Percentiles rank a stretch among this genome's conserved stretches.
Evolutionary conservation across 1,140 invertebrate genomes (phyloP).

Genomic region (Pseudachorutes palmiensis): DNA sequence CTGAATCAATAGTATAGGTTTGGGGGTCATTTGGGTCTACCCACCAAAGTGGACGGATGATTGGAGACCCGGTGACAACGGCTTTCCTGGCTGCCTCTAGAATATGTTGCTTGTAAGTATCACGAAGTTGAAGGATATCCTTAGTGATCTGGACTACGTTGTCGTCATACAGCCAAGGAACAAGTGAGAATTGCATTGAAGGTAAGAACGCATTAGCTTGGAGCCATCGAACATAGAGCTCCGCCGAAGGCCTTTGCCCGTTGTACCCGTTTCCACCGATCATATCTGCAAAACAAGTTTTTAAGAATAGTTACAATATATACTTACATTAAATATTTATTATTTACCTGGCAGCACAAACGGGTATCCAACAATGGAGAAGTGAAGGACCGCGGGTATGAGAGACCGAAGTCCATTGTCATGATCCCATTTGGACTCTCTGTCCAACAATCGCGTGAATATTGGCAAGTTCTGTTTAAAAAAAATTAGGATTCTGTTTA

Average conservation of each 20-base stretch:
- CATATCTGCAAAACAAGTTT: too few relatives aligned
- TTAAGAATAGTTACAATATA: too few relatives aligned
- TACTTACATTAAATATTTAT: too few relatives aligned
- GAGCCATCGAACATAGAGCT: constrained; percentile 84
- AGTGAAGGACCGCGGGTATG: constrained; percentile 64
- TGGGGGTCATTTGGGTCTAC: constrained; percentile 44
- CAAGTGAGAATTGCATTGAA: constrained; percentile 73
- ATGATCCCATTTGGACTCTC: constrained; percentile 65
- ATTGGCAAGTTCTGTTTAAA: constrained; percentile 49
- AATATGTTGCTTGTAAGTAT: constrained; percentile 56
- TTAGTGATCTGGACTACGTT: constrained; percentile 36
- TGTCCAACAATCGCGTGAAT: constrained; percentile 59
- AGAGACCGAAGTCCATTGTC: constrained; percentile 68
- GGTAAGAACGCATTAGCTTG: constrained; percentile 81
- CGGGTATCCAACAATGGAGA: constrained; percentile 42
- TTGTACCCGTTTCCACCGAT: constrained; percentile 73
- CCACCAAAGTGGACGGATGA: constrained; percentile 91
- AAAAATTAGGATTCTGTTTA: neutral
- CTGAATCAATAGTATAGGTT: constrained; percentile 43
- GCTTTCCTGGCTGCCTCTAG: constrained; percentile 52
- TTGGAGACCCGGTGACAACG: constrained; percentile 56
- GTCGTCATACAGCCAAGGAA: constrained; percentile 74
- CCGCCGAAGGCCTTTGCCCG: constrained; percentile 49
- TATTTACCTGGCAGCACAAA: constrained; percentile 77
- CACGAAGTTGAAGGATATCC: constrained; percentile 61